These are phyloP conservation scores for Pangasius sanitwongsei DNA, from an alignment of 2,797 vertebrate genomes.

Conservation along the genomic window DNA sequence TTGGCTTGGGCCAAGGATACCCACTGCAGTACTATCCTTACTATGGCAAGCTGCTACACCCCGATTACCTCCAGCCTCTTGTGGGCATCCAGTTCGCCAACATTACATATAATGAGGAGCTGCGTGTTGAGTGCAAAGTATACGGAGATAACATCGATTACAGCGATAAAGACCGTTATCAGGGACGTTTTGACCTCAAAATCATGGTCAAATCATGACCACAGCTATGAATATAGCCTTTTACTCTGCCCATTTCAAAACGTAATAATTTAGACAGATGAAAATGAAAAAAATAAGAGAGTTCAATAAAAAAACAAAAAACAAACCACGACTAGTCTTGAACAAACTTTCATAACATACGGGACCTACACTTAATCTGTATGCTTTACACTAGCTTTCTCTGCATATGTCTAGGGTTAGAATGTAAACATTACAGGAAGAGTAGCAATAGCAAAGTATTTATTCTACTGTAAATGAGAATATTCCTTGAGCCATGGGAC, in stretches of 20 bases:
- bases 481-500: constrained; percentile 98
- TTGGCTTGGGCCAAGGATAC: constrained; percentile 81
- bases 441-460: constrained; percentile 99
- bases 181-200: constrained; percentile 98
- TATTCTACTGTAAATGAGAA: constrained; percentile 99
- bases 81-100: constrained; percentile 93
- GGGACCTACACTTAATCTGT: constrained; percentile 99
- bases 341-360: constrained; percentile 98
- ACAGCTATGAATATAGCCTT: constrained; percentile 75
- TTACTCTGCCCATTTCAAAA: constrained; percentile 78
- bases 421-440: constrained; percentile 92
- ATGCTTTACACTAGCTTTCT: constrained; percentile 99
- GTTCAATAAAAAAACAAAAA: constrained; percentile 46
- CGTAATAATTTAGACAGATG: constrained; percentile 63
- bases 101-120: constrained; percentile 75
- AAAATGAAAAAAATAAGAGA: constrained; percentile 68
- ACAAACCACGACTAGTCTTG: constrained; percentile 96
- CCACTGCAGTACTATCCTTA: constrained; percentile 97
- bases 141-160: constrained; percentile 88
- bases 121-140: constrained; percentile 92
- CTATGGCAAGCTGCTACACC: constrained; percentile 90
- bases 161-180: constrained; percentile 96
- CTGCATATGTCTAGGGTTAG: constrained; percentile 95
- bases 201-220: constrained; percentile 89
- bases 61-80: constrained; percentile 90